Evolutionary conservation across 1,140 invertebrate genomes (phyloP), one percentile per base, ranked within the genome.

Genomic region (Paraescarpia echinospica): DNA sequence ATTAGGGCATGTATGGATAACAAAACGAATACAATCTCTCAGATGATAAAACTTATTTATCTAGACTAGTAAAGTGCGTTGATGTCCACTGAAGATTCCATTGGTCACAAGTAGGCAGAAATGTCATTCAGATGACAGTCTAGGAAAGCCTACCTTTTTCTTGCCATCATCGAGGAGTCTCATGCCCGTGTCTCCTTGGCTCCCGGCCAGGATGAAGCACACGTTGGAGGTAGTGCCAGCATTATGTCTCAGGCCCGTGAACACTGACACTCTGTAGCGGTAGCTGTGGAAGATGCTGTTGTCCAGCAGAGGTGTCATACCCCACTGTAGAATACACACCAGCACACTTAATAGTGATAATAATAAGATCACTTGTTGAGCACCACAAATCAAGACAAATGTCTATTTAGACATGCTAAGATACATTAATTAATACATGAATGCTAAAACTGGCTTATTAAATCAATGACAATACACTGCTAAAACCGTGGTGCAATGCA

Each of bases 201-300:
- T 95, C 12, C 96, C 96, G 33, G 95, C 95, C 8, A 96, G 92
- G 89, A 96, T 95, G 94, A 96, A 95, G 89, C 95, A 95, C 90
- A 96, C 93, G 88, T 94, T 95, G 22, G 95, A 96, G 22, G 94
- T 94, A 0, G 96, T 96, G 18, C 95, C 95, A 0, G 95, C 94
- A 14, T 94, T 93, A 92, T 95, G 95, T 34, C 95, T 93, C 33
- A 95, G 93, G 14, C 95, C 95, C 0, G 96, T 96, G 92, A 95
- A 94, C 22, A 96, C 94, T 14, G 95, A 94, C 8, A 96, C 33
- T 92, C 96, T 95, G 94, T 96, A 96, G 93, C 95, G 95, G 91
- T 96, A 95, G 35, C 91, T 94, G 93, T 96, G 95, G 0, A 94
- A 94, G 0, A 96, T 95, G 14, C 96, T 93, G 93, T 96, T 96